phyloP scores from a whole-genome alignment of 2,797 vertebrate species.

The Myiothlypis coronata region DNA sequence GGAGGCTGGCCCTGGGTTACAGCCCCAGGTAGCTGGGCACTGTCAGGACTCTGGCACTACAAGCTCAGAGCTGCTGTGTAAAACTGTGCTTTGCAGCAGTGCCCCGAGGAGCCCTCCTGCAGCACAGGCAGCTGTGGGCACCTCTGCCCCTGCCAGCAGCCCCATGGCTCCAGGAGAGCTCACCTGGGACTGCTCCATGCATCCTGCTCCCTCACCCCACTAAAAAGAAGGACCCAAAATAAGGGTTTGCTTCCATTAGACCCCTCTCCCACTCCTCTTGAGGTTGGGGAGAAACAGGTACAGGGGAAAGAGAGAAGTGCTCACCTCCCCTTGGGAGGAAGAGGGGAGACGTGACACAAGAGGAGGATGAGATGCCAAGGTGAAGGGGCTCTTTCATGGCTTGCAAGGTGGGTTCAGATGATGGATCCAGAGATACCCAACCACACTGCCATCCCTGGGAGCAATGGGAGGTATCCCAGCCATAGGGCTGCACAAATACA shows the following conservation, averaged over 20 bases:
- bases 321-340: background rate
- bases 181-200: fast-evolving
- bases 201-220: fast-evolving
- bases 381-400: background rate
- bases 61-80: background rate
- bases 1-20: background rate
- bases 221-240: background rate
- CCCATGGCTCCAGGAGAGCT: fast-evolving
- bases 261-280: background rate
- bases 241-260: background rate
- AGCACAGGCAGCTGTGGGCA: background rate
- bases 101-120: too few relatives aligned
- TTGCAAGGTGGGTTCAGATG: background rate
- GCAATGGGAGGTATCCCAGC: background rate
- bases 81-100: background rate
- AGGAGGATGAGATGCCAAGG: fast-evolving
- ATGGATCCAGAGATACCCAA: background rate
- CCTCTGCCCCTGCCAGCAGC: background rate
- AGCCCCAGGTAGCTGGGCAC: background rate
- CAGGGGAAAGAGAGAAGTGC: background rate
- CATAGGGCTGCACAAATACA: fast-evolving
- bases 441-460: fast-evolving
- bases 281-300: background rate
- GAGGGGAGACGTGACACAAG: background rate
- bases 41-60: background rate